A percentile compares a stretch with the other conserved stretches of the same genome.
Conservation (phyloP, 2,113 vertebrate species). For the human (Homo sapiens) region GRCh38 chr17:47486501-47487000, state of each 20-base stretch:
- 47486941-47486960: neutral
- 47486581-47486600: neutral
- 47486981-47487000: constrained; percentile 3
- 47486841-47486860: too few species aligned
- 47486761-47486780: too few species aligned
- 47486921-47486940: neutral
- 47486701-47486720: neutral
- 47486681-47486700: too few species aligned
- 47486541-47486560: neutral
- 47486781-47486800: too few species aligned
- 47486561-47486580: constrained; percentile 10
- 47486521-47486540: neutral
- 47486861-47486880: too few species aligned
- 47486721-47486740: too few species aligned
- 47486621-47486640: too few species aligned
- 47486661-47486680: too few species aligned
- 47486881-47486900: neutral
- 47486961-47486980: neutral
- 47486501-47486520: neutral
- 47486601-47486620: neutral
- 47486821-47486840: too few species aligned
- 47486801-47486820: too few species aligned
- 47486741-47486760: too few species aligned
- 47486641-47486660: too few species aligned
- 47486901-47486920: neutral